phyloP scores from a whole-genome alignment of 2,113 vertebrate genomes.

The Lepisosteus oculatus region DNA sequence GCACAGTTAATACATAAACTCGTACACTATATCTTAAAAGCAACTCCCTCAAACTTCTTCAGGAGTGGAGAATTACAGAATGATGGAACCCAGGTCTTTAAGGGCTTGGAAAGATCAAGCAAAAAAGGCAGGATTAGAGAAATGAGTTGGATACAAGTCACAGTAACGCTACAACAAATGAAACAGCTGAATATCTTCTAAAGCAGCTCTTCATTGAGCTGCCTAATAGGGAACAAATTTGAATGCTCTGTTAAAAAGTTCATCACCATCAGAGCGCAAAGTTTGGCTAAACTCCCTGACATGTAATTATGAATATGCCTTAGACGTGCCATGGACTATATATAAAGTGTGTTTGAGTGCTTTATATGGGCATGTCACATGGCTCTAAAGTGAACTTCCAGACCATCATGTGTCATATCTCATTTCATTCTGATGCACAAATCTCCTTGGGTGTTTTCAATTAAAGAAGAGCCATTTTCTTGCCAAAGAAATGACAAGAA shows the following conservation, averaged over 20 bases:
- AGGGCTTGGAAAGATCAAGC: background rate
- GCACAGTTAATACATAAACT: no score
- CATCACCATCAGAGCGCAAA: background rate
- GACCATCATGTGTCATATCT: constrained; percentile 23
- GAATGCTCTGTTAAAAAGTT: background rate
- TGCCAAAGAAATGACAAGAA: no score
- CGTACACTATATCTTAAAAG: no score
- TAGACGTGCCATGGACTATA: constrained; percentile 22
- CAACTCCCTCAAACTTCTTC: no score
- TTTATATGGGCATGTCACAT: background rate
- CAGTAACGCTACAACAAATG: no score
- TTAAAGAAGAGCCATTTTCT: background rate
- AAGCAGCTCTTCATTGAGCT: no score
- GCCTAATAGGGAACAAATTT: background rate
- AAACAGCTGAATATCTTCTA: no score
- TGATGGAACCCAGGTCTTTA: background rate
- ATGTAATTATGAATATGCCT: constrained; percentile 12
- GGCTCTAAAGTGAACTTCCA: background rate
- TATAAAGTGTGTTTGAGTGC: constrained; percentile 23
- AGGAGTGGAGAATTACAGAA: no score
- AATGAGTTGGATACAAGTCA: background rate
- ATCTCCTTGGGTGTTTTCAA: constrained; percentile 19
- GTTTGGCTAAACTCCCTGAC: background rate
- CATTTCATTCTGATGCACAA: constrained; percentile 21
- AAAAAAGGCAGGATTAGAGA: background rate